Evolutionary conservation across 1,140 invertebrate genomes (phyloP).

Genomic region (Radopholus similis): DNA sequence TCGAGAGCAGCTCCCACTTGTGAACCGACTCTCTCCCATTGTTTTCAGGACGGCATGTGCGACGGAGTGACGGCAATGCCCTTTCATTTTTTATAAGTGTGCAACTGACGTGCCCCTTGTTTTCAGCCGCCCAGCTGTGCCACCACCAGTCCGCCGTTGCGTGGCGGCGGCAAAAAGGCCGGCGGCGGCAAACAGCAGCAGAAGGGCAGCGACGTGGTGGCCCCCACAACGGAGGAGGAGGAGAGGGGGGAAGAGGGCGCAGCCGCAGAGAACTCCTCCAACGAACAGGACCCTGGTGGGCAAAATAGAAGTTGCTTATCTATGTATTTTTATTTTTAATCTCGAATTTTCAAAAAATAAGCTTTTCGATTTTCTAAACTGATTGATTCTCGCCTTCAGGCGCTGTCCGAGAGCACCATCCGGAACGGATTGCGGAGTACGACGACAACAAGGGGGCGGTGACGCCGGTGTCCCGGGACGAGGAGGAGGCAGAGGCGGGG

Average conservation of each 20-base stretch:
- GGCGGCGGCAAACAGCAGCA: conserved; percentile 14
- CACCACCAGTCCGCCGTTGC: conserved; percentile 18
- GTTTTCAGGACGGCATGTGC: conserved; percentile 45
- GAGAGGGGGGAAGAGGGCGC: conserved; percentile 1
- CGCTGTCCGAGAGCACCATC: conserved; percentile 19
- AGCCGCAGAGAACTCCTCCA: conserved; percentile 7
- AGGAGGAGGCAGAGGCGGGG: conserved; percentile 17
- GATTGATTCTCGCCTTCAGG: too few species aligned
- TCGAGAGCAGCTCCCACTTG: too few species aligned
- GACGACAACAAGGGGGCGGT: conserved; percentile 16
- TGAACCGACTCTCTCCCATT: background rate
- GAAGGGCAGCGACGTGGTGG: background rate
- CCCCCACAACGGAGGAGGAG: background rate
- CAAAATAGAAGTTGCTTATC: conserved; percentile 31
- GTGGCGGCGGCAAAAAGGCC: background rate
- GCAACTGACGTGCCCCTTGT: background rate
- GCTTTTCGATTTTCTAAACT: too few species aligned
- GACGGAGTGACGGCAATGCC: conserved; percentile 51
- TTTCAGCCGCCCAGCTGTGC: conserved; percentile 49
- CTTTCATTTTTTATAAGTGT: too few species aligned
- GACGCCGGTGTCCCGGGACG: conserved; percentile 1
- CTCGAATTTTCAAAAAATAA: too few species aligned
- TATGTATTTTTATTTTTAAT: too few species aligned
- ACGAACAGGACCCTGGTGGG: conserved; percentile 15
- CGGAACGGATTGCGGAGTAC: conserved; percentile 10